phyloP scores from a whole-genome alignment of 2,113 vertebrate genomes.

The Marmota flaviventris region DNA sequence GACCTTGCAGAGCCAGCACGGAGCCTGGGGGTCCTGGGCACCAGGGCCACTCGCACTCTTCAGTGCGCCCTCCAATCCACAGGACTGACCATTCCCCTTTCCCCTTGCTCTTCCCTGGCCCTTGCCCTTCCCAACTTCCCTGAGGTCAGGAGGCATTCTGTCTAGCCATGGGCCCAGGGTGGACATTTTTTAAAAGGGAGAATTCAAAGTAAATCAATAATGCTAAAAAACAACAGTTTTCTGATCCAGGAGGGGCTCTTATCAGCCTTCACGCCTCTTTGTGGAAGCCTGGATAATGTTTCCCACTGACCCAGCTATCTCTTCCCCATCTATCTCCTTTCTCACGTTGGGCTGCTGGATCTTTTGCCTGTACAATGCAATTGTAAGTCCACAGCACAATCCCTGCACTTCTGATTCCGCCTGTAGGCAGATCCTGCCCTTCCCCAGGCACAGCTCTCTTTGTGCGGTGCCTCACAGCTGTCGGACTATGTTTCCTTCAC shows the following conservation, averaged over 20 bases:
- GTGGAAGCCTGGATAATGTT: neutral
- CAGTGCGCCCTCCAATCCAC: no score
- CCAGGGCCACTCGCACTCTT: no score
- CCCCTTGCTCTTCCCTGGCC: no score
- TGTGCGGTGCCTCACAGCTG: neutral
- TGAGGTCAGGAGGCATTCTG: neutral
- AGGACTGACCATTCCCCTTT: no score
- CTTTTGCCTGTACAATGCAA: neutral
- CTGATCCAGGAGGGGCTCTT: neutral
- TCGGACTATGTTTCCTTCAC: neutral
- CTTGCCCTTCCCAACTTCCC: neutral
- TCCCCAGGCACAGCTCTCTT: accelerated
- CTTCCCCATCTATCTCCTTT: neutral
- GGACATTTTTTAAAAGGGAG: neutral
- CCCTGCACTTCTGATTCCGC: neutral
- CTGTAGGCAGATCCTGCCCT: neutral
- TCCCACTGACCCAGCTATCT: no score
- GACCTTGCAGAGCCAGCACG: accelerated
- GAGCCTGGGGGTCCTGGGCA: neutral
- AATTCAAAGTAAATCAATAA: neutral
- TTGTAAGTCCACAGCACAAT: neutral
- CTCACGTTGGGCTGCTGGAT: neutral
- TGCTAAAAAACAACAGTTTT: no score
- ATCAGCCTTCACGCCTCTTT: neutral
- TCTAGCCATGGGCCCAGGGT: neutral